Evolutionary conservation across 2,888 invertebrate species (phyloP), one percentile per base, ranked within the genome.

Genomic region (Stenoptilia bipunctidactyla): DNA sequence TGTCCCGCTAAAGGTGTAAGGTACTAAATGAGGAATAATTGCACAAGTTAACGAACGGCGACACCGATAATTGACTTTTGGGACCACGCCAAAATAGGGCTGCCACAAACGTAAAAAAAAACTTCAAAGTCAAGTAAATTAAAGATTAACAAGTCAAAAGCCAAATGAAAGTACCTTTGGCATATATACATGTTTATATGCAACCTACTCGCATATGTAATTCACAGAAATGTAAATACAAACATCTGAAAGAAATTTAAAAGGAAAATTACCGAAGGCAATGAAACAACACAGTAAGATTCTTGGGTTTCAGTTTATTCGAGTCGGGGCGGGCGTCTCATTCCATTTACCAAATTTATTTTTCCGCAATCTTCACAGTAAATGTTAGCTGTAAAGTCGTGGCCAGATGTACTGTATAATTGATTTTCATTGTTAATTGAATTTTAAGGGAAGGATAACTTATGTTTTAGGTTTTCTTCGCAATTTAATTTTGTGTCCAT

Each of bases 31-130:
- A 72, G 68, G 64, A 76, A 73, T 77, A 77, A 80, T 77, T 76
- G 70, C 61, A 50, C 60, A 69, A 77, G 69, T 70, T 66, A 57
- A 47, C 51, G 40, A 37, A 45, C 47, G 50, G 53, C 54, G 57
- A 59, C 55, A 63, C 59, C 68, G 62, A 73, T 79, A 77, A 79
- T 76, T 76, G 77, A 72, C 62, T 71, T 65, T 68, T 76, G 80
- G 74, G 70, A 61, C 60, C 49, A 42, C 45, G 76, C 80, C 75
- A 74, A 68, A 30, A 4, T 30, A 30, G 12, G 30, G 30, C 30
- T 59, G 62, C 49, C 30, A 3, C 30, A 30, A 10, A 30, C 20
- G 8, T 8, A 3, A 20, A 20, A 20, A n/a, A 20, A 20, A 8
- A 5, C 8, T 5, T 20, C 20, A 20, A 20, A 20, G 20, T 3